Base-by-base conservation (phyloP, 2,888 invertebrate genomes). In the Drosophila suboccidentalis region DNA sequence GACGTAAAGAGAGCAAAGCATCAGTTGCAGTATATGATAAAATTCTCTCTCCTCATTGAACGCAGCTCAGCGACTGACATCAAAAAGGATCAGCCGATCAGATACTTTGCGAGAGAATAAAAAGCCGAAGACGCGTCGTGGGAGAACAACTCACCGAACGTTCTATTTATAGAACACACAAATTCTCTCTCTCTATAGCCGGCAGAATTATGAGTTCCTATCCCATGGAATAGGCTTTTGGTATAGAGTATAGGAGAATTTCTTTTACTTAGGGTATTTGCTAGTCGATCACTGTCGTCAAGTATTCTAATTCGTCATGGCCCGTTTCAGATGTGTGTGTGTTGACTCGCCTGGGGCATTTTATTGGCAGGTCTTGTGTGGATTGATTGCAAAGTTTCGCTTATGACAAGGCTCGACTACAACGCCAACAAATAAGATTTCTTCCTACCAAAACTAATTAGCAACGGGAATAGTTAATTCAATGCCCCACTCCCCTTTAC, bases 381-480 rank as follows among this genome's bases (percentile, higher is more conserved):
- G 73, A 82, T 80, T 76, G 80, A 76, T 76, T 73, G 73, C 77
- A 68, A 71, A 71, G 66, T 80, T 80, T 65, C 47, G 65, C 63
- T 61, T 77, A 78, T 79, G 88, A 75, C 72, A 75, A 50, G 69
- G 54, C 49, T 57, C 22, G 49, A 41, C 46, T 50, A 57, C 53
- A 75, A 65, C 47, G 50, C 26, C 26, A 75, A 69, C 86, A 87
- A 89, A 82, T 66, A 86, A 71, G 80, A 86, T 88, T 85, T 90
- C 86, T 69, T 49, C 50, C 66, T n/a, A n/a, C n/a, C 68, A 75
- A 69, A 85, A 86, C 90, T 85, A 83, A 83, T 89, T 89, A 89
- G 89, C 60, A 78, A 65, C 49, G 50, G 64, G 64, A 51, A 60
- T 60, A 67, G 70, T 75, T 66, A 62, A 78, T 71, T 78, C 44